Evolutionary conservation across 2,888 invertebrate genomes (phyloP).

Genomic region (Arrhopalites spinosus): DNA sequence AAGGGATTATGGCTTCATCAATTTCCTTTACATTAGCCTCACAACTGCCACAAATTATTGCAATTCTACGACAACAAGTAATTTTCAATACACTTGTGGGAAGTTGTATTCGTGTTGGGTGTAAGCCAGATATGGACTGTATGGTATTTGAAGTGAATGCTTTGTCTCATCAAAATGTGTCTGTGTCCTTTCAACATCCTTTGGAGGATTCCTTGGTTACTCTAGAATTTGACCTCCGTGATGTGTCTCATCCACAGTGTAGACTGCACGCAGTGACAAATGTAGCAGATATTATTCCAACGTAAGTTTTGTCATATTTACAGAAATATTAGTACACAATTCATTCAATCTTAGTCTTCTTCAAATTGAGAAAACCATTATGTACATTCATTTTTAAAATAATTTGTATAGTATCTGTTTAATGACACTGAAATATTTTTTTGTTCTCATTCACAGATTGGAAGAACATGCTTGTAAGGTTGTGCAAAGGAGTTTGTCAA

Average conservation of each 20-base stretch:
- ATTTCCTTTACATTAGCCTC: constrained; percentile 93
- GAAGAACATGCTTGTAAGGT: constrained; percentile 64
- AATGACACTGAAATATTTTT: too few relatives aligned
- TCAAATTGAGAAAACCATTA: too few relatives aligned
- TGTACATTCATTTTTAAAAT: too few relatives aligned
- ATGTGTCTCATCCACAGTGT: constrained; percentile 79
- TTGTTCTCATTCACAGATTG: too few relatives aligned
- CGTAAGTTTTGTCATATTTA: too few relatives aligned
- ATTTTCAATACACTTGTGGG: constrained; percentile 86
- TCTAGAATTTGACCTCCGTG: constrained; percentile 83
- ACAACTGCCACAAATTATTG: constrained; percentile 85
- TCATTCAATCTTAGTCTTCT: too few relatives aligned
- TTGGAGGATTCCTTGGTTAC: constrained; percentile 90
- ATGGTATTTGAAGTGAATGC: constrained; percentile 93
- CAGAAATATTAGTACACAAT: too few relatives aligned
- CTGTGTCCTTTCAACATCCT: constrained; percentile 90
- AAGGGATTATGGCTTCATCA: constrained; percentile 75
- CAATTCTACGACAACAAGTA: constrained; percentile 83
- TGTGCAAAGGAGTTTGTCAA: constrained; percentile 69
- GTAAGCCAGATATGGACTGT: constrained; percentile 77
- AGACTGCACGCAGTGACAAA: constrained; percentile 65
- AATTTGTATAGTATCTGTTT: too few relatives aligned
- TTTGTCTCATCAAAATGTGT: constrained; percentile 84
- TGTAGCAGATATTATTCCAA: constrained; percentile 54
- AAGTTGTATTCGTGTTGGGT: constrained; percentile 84